phyloP scores from a whole-genome alignment of 1,140 invertebrate genomes.

The Formica selysi region DNA sequence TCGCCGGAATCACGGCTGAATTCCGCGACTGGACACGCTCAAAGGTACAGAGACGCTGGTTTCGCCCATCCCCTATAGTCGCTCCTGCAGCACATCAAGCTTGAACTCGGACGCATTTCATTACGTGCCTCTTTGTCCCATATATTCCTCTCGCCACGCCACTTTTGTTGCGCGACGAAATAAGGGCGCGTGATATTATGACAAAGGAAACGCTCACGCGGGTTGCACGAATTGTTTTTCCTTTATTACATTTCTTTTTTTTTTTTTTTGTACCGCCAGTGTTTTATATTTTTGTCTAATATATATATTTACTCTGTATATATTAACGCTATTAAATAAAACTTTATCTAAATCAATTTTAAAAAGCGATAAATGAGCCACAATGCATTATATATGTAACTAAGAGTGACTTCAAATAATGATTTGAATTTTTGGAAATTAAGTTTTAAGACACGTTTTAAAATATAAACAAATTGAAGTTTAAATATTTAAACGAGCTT shows the following conservation, averaged over 20 bases:
- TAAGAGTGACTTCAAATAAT: not conserved
- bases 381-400: not conserved
- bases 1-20: slow-evolving; percentile 76
- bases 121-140: slow-evolving; percentile 80
- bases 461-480: not conserved
- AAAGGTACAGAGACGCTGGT: slow-evolving; percentile 75
- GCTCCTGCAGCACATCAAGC: slow-evolving; percentile 61
- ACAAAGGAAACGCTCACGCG: slow-evolving; percentile 19
- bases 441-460: not conserved
- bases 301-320: not conserved
- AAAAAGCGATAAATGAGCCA: not conserved
- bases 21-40: slow-evolving; percentile 76
- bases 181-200: slow-evolving; percentile 43
- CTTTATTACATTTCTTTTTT: slow-evolving; percentile 9
- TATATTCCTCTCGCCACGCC: slow-evolving; percentile 72
- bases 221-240: slow-evolving; percentile 1
- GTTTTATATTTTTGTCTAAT: not conserved
- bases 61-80: slow-evolving; percentile 17
- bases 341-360: not conserved
- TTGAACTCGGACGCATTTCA: slow-evolving; percentile 79
- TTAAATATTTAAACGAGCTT: not conserved
- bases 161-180: slow-evolving; percentile 74
- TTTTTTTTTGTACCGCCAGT: not conserved
- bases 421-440: not conserved
- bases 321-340: not conserved